phyloP scores from a whole-genome alignment of 2,888 invertebrate genomes.

The Troides oblongomaculatus region DNA sequence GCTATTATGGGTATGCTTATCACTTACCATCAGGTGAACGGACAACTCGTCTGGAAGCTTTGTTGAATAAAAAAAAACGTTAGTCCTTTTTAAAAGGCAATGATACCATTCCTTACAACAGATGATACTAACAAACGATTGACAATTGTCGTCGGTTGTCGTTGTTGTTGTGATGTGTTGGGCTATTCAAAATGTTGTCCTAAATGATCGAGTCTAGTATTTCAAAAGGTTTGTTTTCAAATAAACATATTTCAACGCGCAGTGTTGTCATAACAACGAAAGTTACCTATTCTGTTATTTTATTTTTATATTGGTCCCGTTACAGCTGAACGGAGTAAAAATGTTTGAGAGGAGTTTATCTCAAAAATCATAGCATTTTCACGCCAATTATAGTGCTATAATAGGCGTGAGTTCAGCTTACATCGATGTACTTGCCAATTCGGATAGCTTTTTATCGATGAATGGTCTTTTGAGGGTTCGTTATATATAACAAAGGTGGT shows the following conservation, averaged over 20 bases:
- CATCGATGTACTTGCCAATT: neutral
- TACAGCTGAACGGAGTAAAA: neutral
- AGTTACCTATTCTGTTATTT: neutral
- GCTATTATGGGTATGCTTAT: too few species aligned
- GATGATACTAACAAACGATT: too few species aligned
- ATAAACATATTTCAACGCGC: neutral
- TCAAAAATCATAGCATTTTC: slow-evolving; percentile 6
- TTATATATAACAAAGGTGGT: neutral
- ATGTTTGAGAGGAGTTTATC: neutral
- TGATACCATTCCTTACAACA: too few species aligned
- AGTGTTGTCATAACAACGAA: neutral
- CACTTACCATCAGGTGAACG: too few species aligned
- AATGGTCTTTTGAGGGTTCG: neutral
- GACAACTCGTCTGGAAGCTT: too few species aligned
- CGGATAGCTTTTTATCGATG: neutral
- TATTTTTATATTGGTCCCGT: neutral
- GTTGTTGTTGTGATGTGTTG: too few species aligned
- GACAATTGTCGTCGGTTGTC: too few species aligned
- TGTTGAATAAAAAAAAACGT: too few species aligned
- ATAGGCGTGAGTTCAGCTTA: slow-evolving; percentile 17
- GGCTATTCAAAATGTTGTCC: too few species aligned
- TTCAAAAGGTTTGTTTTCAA: neutral
- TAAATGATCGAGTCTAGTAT: too few species aligned
- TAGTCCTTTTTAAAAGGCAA: too few species aligned
- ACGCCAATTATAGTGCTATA: slow-evolving; percentile 21